phyloP scores from a whole-genome alignment of 2,113 vertebrate genomes.

The cattle (Bos taurus) region ARS-UCD2.0 NC_037335.1:7193001-7193500 shows the following conservation, averaged over 20 bases:
- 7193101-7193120: neutral
- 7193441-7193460: neutral
- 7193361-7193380: neutral
- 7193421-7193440: neutral
- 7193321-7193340: neutral
- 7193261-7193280: neutral
- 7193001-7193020: neutral
- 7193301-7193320: neutral
- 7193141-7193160: neutral
- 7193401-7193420: neutral
- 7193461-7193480: neutral
- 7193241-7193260: neutral
- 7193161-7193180: fast-evolving
- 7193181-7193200: neutral
- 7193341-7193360: neutral
- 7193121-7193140: neutral
- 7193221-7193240: neutral
- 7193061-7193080: neutral
- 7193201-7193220: neutral
- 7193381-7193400: neutral
- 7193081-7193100: neutral
- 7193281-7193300: neutral
- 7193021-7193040: neutral
- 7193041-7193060: neutral
- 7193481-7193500: neutral